Conservation (phyloP, 2,797 vertebrate genomes). For the Sarcoramphus papa region DNA sequence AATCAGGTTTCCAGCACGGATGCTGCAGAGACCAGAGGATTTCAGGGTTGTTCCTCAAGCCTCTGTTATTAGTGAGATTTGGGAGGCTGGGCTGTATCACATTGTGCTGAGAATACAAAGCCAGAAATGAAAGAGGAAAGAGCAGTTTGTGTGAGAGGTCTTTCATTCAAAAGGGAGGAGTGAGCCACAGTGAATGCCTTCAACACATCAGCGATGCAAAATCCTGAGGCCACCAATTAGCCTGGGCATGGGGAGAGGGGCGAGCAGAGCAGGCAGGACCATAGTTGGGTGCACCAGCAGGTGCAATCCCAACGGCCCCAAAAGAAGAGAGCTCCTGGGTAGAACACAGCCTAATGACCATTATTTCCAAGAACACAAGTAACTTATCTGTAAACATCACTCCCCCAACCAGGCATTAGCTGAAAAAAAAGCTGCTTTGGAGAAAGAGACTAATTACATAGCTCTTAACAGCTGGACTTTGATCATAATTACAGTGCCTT, state of each 20-base stretch:
- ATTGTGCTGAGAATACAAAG: neutral
- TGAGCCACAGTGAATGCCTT: neutral
- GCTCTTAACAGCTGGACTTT: constrained; percentile 67
- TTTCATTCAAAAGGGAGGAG: constrained; percentile 12
- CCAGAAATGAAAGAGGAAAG: constrained; percentile 34
- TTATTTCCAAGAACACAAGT: constrained; percentile 70
- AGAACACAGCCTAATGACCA: constrained; percentile 64
- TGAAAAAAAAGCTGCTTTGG: constrained; percentile 39
- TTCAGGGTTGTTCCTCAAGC: neutral
- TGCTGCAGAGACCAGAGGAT: neutral
- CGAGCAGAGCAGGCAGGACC: neutral
- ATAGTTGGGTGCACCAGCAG: neutral
- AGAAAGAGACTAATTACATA: constrained; percentile 68
- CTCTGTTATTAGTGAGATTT: neutral
- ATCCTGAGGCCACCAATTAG: neutral
- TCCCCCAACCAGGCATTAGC: constrained; percentile 53
- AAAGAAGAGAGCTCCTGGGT: constrained; percentile 35
- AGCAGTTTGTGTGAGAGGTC: neutral
- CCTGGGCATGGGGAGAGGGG: neutral
- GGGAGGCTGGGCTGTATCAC: neutral
- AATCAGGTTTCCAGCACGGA: neutral
- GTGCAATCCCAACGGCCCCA: neutral
- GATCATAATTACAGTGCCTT: constrained; percentile 75
- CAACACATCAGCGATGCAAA: neutral
- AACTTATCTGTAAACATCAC: constrained; percentile 68